These are phyloP conservation scores for Heliangelus exortis DNA, from an alignment of 2,797 vertebrate species.

Conservation along the genomic window DNA sequence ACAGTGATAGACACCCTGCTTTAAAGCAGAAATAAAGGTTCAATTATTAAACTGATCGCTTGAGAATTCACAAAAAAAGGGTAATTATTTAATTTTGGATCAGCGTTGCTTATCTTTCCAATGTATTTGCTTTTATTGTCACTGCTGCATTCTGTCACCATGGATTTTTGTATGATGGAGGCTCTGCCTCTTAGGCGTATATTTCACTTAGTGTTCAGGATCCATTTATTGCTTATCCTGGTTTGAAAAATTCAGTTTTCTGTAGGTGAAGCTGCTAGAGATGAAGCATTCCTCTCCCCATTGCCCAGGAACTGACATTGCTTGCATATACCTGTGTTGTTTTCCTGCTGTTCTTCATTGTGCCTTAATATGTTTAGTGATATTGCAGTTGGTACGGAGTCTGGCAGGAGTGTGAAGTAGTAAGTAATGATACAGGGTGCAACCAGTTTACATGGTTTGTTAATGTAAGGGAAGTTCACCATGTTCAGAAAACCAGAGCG, in stretches of 20 bases:
- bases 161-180: background rate
- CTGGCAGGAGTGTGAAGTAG: background rate
- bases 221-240: background rate
- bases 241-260: background rate
- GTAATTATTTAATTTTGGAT: background rate
- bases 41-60: background rate
- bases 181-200: background rate
- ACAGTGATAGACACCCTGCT: background rate
- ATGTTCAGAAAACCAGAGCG: background rate
- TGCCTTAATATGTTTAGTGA: background rate
- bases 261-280: background rate
- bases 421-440: background rate
- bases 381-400: background rate
- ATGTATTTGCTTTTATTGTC: constrained; percentile 21
- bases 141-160: background rate
- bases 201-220: background rate
- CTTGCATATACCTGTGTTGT: background rate
- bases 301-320: background rate
- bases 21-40: constrained; percentile 58
- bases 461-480: background rate
- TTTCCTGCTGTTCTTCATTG: background rate
- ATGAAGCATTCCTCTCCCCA: background rate
- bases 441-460: background rate
- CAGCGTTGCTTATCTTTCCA: background rate
- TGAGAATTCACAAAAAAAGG: background rate